A percentile compares a stretch with the other conserved stretches of the same genome.
These are phyloP conservation scores for Anhinga rufa DNA, from an alignment of 2,113 vertebrate genomes.

Conservation along the genomic window DNA sequence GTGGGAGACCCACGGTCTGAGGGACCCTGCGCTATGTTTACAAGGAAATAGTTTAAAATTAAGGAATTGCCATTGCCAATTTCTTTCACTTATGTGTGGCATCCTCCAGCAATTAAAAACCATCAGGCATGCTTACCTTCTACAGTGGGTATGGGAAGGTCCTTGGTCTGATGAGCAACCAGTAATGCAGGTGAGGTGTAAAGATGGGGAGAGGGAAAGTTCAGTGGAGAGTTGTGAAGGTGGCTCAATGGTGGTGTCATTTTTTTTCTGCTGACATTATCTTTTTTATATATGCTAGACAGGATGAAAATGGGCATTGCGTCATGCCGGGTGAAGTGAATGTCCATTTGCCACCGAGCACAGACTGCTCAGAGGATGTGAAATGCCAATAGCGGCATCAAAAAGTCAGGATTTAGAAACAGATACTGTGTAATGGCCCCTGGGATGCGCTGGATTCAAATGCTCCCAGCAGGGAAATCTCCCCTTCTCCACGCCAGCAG, in stretches of 20 bases:
- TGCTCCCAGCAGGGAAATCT: neutral
- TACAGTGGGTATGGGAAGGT: neutral
- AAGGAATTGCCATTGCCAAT: neutral
- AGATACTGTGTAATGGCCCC: neutral
- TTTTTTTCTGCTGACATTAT: neutral
- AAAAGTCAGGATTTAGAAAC: neutral
- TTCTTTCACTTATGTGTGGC: neutral
- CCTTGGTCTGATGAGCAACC: neutral
- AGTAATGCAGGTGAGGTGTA: neutral
- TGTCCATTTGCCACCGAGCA: neutral
- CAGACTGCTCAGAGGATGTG: neutral
- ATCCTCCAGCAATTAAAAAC: neutral
- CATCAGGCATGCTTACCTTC: neutral
- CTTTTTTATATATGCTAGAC: neutral
- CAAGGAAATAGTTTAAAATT: neutral
- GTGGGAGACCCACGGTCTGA: neutral
- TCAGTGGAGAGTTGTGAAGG: neutral
- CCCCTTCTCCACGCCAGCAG: neutral
- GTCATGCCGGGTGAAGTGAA: neutral
- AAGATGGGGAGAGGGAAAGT: neutral
- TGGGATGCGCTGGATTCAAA: neutral
- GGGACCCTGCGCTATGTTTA: rapidly evolving
- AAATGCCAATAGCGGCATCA: neutral
- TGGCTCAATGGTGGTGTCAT: neutral
- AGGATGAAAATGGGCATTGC: neutral